Evolutionary conservation across 1,140 invertebrate genomes (phyloP), one percentile per base, ranked within the genome.

Genomic region (Sinonovacula constricta): DNA sequence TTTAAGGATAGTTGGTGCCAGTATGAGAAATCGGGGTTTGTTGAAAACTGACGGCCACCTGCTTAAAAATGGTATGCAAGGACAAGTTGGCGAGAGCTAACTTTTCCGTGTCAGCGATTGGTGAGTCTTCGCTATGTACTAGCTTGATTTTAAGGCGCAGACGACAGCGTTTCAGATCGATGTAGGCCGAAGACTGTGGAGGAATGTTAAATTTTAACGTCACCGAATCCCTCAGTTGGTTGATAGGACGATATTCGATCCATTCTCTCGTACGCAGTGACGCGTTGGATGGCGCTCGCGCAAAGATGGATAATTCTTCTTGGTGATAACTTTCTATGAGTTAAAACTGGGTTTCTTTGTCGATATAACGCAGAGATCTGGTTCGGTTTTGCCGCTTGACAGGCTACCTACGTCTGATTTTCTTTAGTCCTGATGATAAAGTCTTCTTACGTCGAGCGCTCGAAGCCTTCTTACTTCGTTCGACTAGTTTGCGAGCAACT

Each of bases 1-100:
- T 81, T 31, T 71, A 81, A 5, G 72, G 79, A 33, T 81, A 76
- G 30, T 76, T 81, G 45, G 56, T 56, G 39, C 71, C 71, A n/a
- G 62, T 36, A 18, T 71, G 15, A 4, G 51, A 31, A 12, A 81
- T 66, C 3, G 66, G 33, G 12, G 65, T 81, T 34, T 81, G 66
- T 31, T 81, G 79, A 0, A 81, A 45, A 24, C 18, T 3, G 12
- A 67, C 75, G 18, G 76, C 72, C 39, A 45, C 39, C 18, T 45
- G 39, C 7, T 18, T 7, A 45, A 45, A 45, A 45, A 45, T 45
- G 39, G 71, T 30, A 39, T 81, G 79, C 4, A 81, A 49, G 18
- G 68, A 14, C 30, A 80, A 34, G 24, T 75, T 75, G 22, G 75
- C 36, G 1, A 45, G 59, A 28, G 45, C 39, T 18, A 69, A 36